Conservation (phyloP, 2,113 vertebrate genomes). For the Alectura lathami region DNA sequence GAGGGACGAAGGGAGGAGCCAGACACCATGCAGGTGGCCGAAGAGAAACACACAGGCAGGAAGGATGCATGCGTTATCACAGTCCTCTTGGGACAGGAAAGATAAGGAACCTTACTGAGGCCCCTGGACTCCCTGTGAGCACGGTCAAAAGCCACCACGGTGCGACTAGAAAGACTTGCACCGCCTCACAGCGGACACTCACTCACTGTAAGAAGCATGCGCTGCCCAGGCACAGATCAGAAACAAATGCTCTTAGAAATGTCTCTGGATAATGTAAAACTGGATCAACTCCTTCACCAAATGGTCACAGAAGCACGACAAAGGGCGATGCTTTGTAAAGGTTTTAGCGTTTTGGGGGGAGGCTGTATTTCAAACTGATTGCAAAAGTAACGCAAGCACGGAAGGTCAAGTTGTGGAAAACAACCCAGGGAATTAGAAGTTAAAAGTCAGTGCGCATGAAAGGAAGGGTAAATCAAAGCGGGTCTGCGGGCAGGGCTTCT, state of each 20-base stretch:
- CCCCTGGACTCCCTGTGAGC: fast-evolving
- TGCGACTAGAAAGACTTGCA: too few species aligned
- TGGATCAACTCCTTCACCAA: not conserved
- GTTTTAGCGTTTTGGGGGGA: not conserved
- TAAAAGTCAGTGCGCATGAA: not conserved
- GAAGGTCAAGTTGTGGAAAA: not conserved
- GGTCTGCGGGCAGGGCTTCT: not conserved
- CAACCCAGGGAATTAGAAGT: not conserved
- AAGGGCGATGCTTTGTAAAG: not conserved
- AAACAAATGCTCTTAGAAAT: not conserved
- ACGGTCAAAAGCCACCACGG: not conserved
- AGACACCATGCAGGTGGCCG: not conserved
- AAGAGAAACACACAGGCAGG: not conserved
- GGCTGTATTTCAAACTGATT: not conserved
- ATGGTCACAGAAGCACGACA: not conserved
- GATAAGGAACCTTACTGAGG: not conserved
- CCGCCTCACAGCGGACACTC: too few species aligned
- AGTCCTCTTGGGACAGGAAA: not conserved
- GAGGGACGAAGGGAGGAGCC: not conserved
- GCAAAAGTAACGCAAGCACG: not conserved
- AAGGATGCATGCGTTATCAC: not conserved
- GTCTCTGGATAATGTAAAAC: not conserved
- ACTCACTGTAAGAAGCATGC: not conserved
- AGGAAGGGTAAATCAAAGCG: not conserved
- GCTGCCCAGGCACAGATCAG: not conserved